phyloP scores from a whole-genome alignment of 1,140 invertebrate species.

The Dendroctonus valens region DNA sequence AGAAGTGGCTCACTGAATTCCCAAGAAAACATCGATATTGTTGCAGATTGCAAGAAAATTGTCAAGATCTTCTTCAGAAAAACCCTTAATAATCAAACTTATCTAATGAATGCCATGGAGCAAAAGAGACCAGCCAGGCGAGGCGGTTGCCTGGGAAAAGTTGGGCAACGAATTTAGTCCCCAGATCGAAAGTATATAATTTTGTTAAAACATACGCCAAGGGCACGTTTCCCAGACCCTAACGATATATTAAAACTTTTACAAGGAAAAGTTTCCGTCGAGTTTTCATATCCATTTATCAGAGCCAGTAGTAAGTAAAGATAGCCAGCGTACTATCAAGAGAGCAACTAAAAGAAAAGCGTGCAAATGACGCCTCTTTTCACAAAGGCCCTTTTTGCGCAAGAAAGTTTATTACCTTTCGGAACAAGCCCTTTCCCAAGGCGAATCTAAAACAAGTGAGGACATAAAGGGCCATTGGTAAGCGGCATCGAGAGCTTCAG shows the following conservation, averaged over 20 bases:
- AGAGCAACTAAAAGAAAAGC: constrained; percentile 1
- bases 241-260: constrained; percentile 5
- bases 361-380: constrained; percentile 1
- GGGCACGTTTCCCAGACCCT: not conserved
- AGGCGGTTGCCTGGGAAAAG: too few species aligned
- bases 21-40: too few species aligned
- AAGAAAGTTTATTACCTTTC: not conserved
- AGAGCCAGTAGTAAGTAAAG: not conserved
- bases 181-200: not conserved
- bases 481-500: too few species aligned
- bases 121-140: too few species aligned
- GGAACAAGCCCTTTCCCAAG: not conserved
- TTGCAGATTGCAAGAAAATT: too few species aligned
- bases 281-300: constrained; percentile 4
- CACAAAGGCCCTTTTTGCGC: not conserved
- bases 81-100: too few species aligned
- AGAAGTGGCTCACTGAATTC: too few species aligned
- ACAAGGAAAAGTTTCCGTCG: not conserved
- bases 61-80: too few species aligned
- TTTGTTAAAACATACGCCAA: not conserved
- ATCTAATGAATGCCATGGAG: too few species aligned
- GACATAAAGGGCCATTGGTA: too few species aligned
- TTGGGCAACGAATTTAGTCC: constrained; percentile 1
- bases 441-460: too few species aligned
- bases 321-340: not conserved